Evolutionary conservation across 2,888 invertebrate species (phyloP).

Genomic region (Torymus auratus): DNA sequence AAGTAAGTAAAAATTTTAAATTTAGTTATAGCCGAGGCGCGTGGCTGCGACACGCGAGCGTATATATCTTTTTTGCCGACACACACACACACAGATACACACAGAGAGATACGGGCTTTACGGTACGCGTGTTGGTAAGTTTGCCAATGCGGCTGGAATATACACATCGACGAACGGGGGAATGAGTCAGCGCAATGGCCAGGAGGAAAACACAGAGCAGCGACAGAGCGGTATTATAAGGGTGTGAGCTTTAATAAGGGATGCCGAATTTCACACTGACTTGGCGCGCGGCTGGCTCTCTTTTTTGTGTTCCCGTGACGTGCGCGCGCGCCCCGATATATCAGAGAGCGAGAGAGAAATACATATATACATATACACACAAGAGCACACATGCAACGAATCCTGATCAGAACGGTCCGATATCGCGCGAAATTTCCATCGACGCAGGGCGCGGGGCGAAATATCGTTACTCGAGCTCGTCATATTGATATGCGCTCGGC

Average conservation of each 20-base stretch:
- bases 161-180: constrained; percentile 48
- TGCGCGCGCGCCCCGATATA: background rate
- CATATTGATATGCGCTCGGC: constrained; percentile 27
- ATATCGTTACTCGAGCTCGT: constrained; percentile 28
- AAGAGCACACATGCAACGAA: constrained; percentile 3
- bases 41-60: constrained; percentile 64
- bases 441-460: background rate
- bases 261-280: constrained; percentile 76
- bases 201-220: constrained; percentile 24
- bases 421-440: constrained; percentile 23
- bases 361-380: background rate
- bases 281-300: constrained; percentile 64
- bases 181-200: constrained; percentile 70
- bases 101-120: constrained; percentile 11
- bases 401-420: constrained; percentile 49
- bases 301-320: constrained; percentile 3
- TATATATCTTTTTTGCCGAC: constrained; percentile 59
- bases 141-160: constrained; percentile 69
- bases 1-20: constrained; percentile 78
- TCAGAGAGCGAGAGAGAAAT: constrained; percentile 16
- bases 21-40: constrained; percentile 76
- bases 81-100: constrained; percentile 57
- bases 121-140: constrained; percentile 57
- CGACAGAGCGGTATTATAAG: constrained; percentile 58
- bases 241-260: constrained; percentile 75